Evolutionary conservation across 2,797 vertebrate genomes (phyloP), one percentile per base, ranked within the genome.

Genomic region (Micrastur ruficollis): DNA sequence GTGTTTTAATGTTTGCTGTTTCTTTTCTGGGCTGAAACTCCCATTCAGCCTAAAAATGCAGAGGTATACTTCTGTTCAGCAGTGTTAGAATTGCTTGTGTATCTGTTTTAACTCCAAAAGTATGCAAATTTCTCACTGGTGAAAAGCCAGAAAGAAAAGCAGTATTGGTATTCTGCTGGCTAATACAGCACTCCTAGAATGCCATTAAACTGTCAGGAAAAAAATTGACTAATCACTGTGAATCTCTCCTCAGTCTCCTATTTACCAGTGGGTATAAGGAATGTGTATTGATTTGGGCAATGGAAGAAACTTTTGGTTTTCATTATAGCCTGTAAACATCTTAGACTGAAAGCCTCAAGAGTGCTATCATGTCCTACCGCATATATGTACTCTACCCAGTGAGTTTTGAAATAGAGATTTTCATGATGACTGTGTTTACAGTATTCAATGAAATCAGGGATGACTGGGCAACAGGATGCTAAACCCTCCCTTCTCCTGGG

Each of bases 221-320:
- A 46, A 96, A 96, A 80, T 55, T 47, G 79, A 79, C 91, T 93
- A 62, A 90, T 97, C 68, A 86, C 5, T 92, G 53, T 38, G 76
- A 93, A 32, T 86, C 56, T 87, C 38, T 91, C 50, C 47, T 94
- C 76, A 23, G 29, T 66, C 93, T 92, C 58, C 47, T 93, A 53
- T 95, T 95, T 97, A 88, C 81, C 90, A 81, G 94, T 14, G 81
- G 87, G 83, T 95, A 96, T 89, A 81, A 96, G 84, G 93, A 97
- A 97, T 97, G 90, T 96, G 75, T 94, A 86, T 96, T 96, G 97
- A 92, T 96, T 94, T 81, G 91, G 74, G 91, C 94, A 96, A 81
- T 81, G 82, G 91, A 95, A 97, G 92, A 97, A 96, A 94, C 58
- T 79, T 96, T 94, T 97, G 90, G 76, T 89, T 98, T 97, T 97